Base-by-base conservation (phyloP, 2,113 vertebrate species). In the Erythrolamprus reginae region DNA sequence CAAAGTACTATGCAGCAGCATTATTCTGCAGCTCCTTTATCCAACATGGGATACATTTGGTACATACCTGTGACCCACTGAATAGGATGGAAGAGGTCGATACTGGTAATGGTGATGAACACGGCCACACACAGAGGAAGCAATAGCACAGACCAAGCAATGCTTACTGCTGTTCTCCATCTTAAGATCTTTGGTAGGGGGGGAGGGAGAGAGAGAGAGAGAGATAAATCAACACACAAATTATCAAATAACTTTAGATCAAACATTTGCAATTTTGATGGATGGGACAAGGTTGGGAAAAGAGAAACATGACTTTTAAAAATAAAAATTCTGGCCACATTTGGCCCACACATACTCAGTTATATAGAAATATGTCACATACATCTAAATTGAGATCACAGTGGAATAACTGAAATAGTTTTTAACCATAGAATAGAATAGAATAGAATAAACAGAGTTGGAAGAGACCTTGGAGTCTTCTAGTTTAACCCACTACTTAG, bases 141-240 rank as follows among this genome's bases (percentile, higher is more conserved):
- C 94, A 99, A 95, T 88, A 98, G 93, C 87, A 99, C 96, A 17
- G 98, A 97, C 98, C 99, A 99, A 24, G 96, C 96, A 90, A 98
- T 93, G 82, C 98, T 98, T 86, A 98, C 96, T 47, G 96, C 96
- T 89, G 97, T 97, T 94, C 99, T 98, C 99, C 99, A 99, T 88
- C 97, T 97, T 65, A 99, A 96, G n/a, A 99, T 98, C 99, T 99
- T n/a, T n/a, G n/a, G n/a, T n/a, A n/a, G n/a, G n/a, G 77, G 28
- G 93, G 56, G 45, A 23, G 92, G 0, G 51, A 3, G 51, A 13
- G 1, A 42, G 21, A 3, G n/a, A n/a, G n/a, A n/a, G n/a, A n/a
- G n/a, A n/a, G n/a, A 87, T 26, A 82, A 45, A 26, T 24, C 48
- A 82, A 38, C 21, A 51, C 77, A 52, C 58, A 82, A 82, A 82